Conservation (phyloP, 1,140 invertebrate species). For the Aphelinus certus region DNA sequence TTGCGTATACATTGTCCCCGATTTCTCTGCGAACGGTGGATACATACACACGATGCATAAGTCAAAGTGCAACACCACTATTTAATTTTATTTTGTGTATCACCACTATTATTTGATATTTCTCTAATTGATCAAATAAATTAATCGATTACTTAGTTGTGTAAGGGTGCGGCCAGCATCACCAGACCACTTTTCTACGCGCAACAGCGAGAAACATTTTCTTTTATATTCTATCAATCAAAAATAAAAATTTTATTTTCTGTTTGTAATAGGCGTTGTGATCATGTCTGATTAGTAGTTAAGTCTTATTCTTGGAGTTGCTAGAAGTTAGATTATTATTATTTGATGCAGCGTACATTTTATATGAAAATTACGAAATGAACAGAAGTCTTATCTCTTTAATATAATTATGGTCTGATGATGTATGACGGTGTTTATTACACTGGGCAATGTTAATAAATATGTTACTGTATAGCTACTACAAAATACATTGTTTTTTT, state of each 20-base stretch:
- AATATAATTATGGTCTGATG: constrained; percentile 47
- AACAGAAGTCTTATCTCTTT: constrained; percentile 14
- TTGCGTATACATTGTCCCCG: constrained; percentile 46
- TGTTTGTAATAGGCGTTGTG: constrained; percentile 24
- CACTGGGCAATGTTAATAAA: constrained; percentile 54
- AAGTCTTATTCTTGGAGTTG: constrained; percentile 13
- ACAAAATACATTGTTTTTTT: too few relatives aligned
- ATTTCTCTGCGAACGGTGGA: constrained; percentile 35
- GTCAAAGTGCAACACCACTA: constrained; percentile 45
- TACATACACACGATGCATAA: constrained; percentile 45
- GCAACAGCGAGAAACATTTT: too few relatives aligned
- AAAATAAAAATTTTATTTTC: constrained; percentile 32
- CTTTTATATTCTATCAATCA: constrained; percentile 13
- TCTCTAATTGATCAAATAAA: constrained; percentile 59
- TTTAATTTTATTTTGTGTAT: constrained; percentile 60
- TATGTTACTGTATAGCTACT: constrained; percentile 41
- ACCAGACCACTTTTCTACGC: constrained; percentile 43
- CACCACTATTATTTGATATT: constrained; percentile 61
- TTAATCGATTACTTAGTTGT: constrained; percentile 58
- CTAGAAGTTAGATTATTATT: constrained; percentile 8
- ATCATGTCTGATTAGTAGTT: constrained; percentile 20
- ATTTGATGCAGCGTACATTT: constrained; percentile 16
- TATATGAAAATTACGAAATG: not conserved
- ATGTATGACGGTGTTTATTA: constrained; percentile 48
- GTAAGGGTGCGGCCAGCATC: constrained; percentile 56